These are phyloP conservation scores for Caenorhabditis imperialis DNA, from an alignment of 2,888 invertebrate species.

Conservation along the genomic window DNA sequence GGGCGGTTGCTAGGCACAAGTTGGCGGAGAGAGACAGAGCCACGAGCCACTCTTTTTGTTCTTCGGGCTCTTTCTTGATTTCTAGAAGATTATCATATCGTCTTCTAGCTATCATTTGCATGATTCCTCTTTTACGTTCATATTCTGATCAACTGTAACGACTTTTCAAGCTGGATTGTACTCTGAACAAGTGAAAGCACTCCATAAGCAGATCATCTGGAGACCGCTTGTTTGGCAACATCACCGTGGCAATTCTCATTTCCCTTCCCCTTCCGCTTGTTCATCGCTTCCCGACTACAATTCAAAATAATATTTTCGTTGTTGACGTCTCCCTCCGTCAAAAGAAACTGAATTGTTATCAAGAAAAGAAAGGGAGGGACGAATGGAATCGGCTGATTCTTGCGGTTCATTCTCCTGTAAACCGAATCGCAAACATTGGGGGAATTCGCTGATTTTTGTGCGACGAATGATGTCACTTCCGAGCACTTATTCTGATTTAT, in stretches of 20 bases:
- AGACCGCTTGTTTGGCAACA: too few species aligned
- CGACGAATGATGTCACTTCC: conserved; percentile 30
- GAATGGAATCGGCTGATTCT: conserved; percentile 5
- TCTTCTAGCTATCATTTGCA: too few species aligned
- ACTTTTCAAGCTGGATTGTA: too few species aligned
- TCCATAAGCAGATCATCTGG: neutral
- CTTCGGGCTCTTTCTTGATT: too few species aligned
- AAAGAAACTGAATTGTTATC: neutral
- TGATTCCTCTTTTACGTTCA: neutral
- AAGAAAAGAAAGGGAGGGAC: neutral
- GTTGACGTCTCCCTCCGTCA: neutral
- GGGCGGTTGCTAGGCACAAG: conserved; percentile 24
- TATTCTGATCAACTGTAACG: neutral
- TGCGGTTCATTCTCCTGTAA: conserved; percentile 7
- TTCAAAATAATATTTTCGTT: conserved; percentile 20
- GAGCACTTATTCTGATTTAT: conserved; percentile 1
- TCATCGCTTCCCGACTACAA: neutral
- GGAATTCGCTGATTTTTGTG: neutral
- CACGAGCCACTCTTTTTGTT: too few species aligned
- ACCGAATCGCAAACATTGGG: conserved; percentile 27
- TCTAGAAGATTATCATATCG: too few species aligned
- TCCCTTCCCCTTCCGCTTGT: neutral
- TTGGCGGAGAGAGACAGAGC: conserved; percentile 1
- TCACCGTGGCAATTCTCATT: too few species aligned
- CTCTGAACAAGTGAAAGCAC: neutral